Percentiles rank a stretch among this genome's conserved stretches.
These are phyloP conservation scores for Gymnocheta viridis DNA, from an alignment of 2,888 invertebrate species.

Conservation along the genomic window DNA sequence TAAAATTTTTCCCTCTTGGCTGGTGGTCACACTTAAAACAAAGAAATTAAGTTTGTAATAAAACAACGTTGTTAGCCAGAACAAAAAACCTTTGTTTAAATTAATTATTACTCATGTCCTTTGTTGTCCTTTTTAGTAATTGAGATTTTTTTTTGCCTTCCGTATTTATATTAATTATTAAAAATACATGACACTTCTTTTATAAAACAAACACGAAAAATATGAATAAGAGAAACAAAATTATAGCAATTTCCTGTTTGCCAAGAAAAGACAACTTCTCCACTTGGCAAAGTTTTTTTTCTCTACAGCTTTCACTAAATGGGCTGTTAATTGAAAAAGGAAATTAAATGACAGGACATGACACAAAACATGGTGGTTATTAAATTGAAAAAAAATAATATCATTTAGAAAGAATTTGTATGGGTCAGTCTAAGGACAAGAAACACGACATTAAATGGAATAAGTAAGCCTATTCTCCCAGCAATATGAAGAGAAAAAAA, in stretches of 20 bases:
- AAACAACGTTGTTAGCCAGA: not conserved
- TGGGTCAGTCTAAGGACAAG: constrained; percentile 21
- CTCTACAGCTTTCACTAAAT: constrained; percentile 16
- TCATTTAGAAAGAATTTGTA: not conserved
- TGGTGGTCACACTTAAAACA: not conserved
- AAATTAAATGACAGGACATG: constrained; percentile 61
- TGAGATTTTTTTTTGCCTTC: not conserved
- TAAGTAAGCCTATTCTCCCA: not conserved
- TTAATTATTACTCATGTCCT: constrained; percentile 61
- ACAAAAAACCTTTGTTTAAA: constrained; percentile 35
- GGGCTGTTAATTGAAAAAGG: constrained; percentile 65
- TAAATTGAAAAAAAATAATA: constrained; percentile 38
- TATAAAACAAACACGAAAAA: not conserved
- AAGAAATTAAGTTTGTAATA: not conserved
- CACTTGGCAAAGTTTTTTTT: not conserved
- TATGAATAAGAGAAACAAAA: constrained; percentile 18
- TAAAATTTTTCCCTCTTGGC: constrained; percentile 16
- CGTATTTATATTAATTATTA: constrained; percentile 54
- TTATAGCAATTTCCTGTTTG: constrained; percentile 63
- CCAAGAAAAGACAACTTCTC: constrained; percentile 19
- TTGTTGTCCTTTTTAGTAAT: constrained; percentile 21
- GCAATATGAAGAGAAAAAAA: not conserved
- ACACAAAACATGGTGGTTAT: constrained; percentile 55
- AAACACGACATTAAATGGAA: not conserved
- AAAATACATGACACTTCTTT: constrained; percentile 44